Evolutionary conservation across 2,888 invertebrate genomes (phyloP), one percentile per base, ranked within the genome.

Genomic region (Teleiodes luculella): DNA sequence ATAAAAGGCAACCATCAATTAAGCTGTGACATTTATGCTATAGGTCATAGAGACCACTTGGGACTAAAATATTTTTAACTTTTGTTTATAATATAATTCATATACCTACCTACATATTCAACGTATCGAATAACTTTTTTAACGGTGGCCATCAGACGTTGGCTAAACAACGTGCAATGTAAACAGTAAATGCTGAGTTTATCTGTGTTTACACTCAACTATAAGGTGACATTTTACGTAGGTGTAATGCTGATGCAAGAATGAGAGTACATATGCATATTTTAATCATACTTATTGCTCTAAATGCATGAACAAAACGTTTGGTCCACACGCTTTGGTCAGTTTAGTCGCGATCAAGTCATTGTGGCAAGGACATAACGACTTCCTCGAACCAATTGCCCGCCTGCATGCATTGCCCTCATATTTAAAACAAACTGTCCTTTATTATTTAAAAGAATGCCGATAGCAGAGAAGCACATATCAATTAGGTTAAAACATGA

Each of bases 381-480:
- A 63, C 66, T 74, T 74, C 74, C 74, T 70, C 67, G 70, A 72
- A 67, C 61, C 60, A 59, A 55, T 57, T 61, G 67, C 65, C 62
- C 59, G 58, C 54, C 54, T 63, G 61, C 60, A 67, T 66, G 11
- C 8, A 13, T 30, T 28, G 39, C 28, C 8, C 37, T 24, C 18
- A 31, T 6, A 24, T 24, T 4, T 24, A 46, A 36, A 13, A 43
- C 28, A 43, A 13, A 28, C 33, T 31, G 48, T 14, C 30, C 50
- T 50, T 50, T 50, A 39, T 50, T 50, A 37, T n/a, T 50, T 36
- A 30, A 49, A 18, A 18, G 47, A 33, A 46, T 6, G 11, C 33
- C 16, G 24, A 20, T 28, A 45, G 28, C 24, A 14, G n/a, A n/a
- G n/a, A n/a, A n/a, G n/a, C n/a, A 33, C 33, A 3, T 33, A n/a